Conservation (phyloP, 2,113 vertebrate species). For the Abramis brama region DNA sequence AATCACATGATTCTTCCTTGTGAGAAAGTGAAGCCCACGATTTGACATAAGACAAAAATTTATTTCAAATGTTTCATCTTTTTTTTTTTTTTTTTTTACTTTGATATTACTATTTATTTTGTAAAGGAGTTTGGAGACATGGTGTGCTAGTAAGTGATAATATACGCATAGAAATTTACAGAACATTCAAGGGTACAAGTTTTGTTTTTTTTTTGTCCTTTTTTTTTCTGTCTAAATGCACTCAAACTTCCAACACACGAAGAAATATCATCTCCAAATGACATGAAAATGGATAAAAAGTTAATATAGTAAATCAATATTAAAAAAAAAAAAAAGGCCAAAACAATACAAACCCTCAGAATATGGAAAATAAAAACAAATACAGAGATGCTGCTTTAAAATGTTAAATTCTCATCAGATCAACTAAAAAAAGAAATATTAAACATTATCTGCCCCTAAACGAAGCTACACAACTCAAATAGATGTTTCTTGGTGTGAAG, state of each 20-base stretch:
- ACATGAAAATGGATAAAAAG: constrained; percentile 75
- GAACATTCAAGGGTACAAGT: constrained; percentile 72
- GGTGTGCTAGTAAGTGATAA: constrained; percentile 77
- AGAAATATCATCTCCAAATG: constrained; percentile 63
- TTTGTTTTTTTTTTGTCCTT: constrained; percentile 25
- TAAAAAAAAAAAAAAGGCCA: constrained; percentile 70
- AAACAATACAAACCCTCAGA: constrained; percentile 74
- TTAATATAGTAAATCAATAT: constrained; percentile 70
- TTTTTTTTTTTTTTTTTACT: constrained; percentile 47
- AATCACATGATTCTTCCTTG: neutral
- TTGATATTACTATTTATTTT: constrained; percentile 73
- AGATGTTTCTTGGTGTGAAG: constrained; percentile 47
- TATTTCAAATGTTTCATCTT: constrained; percentile 55
- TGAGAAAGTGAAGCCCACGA: constrained; percentile 39
- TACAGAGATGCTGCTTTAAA: constrained; percentile 65
- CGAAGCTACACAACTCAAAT: constrained; percentile 45
- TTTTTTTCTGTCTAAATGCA: constrained; percentile 62
- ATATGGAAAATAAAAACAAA: constrained; percentile 70
- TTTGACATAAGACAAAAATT: constrained; percentile 60
- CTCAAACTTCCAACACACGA: constrained; percentile 73
- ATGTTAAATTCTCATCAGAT: constrained; percentile 57
- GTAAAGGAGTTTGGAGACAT: constrained; percentile 78
- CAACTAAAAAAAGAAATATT: constrained; percentile 31
- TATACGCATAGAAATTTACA: constrained; percentile 80
- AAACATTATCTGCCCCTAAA: constrained; percentile 44